These are phyloP conservation scores for Pygoscelis adeliae DNA, from an alignment of 2,113 vertebrate species.

Conservation along the genomic window DNA sequence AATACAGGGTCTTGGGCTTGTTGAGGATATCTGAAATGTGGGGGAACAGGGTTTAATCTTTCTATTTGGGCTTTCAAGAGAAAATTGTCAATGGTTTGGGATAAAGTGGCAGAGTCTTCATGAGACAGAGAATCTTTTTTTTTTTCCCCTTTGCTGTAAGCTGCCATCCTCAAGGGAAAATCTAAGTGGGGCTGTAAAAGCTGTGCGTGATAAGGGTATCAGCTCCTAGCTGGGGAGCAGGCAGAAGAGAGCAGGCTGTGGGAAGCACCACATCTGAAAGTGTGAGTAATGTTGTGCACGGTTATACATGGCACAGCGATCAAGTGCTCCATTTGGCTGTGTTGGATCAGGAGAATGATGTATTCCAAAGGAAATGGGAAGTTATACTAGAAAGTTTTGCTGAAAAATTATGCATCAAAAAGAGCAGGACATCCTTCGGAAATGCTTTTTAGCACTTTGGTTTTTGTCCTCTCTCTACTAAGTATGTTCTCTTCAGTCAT, in stretches of 20 bases:
- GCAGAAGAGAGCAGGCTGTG: neutral
- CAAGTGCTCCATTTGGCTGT: neutral
- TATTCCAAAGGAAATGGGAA: neutral
- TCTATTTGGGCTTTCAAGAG: neutral
- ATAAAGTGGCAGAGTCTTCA: neutral
- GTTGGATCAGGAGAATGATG: neutral
- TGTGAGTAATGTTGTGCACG: neutral
- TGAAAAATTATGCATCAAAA: neutral
- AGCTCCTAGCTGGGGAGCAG: neutral
- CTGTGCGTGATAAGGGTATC: neutral
- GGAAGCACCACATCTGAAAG: neutral
- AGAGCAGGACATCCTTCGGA: neutral
- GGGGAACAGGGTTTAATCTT: neutral
- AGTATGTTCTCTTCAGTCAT: neutral
- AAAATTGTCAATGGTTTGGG: neutral
- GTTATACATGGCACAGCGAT: neutral
- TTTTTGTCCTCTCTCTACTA: neutral
- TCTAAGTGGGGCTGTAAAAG: neutral
- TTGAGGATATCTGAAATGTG: neutral
- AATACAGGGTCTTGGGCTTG: neutral
- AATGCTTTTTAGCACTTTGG: neutral
- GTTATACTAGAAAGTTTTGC: neutral
- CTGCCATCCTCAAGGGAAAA: neutral
- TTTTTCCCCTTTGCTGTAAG: neutral
- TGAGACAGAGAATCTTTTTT: accelerated